phyloP scores from a whole-genome alignment of 1,140 invertebrate species.

The Drosophila kepulauana region DNA sequence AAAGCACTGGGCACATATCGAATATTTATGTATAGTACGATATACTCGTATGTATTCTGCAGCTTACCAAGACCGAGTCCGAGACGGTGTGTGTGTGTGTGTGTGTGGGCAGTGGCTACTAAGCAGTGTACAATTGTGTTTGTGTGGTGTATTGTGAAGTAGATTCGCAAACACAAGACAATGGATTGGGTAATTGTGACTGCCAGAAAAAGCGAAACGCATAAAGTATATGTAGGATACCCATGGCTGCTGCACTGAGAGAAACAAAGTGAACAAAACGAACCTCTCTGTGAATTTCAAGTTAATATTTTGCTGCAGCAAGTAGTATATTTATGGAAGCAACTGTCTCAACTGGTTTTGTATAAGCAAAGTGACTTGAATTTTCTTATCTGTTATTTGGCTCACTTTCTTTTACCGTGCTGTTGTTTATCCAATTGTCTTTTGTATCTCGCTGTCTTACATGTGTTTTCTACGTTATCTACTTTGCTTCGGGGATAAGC shows the following conservation, averaged over 20 bases:
- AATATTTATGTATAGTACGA: constrained; percentile 67
- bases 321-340: background rate
- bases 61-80: constrained; percentile 31
- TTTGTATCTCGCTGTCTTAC: constrained; percentile 41
- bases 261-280: background rate
- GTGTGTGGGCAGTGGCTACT: background rate
- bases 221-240: background rate
- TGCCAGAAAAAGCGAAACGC: background rate
- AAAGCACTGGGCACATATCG: constrained; percentile 57
- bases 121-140: constrained; percentile 11
- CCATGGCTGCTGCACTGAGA: background rate
- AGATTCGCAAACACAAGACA: constrained; percentile 3
- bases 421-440: constrained; percentile 47
- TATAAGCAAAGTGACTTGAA: constrained; percentile 1
- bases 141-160: constrained; percentile 3
- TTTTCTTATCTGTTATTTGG: constrained; percentile 11
- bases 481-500: constrained; percentile 42
- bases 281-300: background rate
- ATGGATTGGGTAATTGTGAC: constrained; percentile 24
- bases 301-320: background rate
- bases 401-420: background rate
- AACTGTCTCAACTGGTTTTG: constrained; percentile 11
- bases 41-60: constrained; percentile 5
- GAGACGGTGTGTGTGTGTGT: background rate
- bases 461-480: constrained; percentile 56